Evolutionary conservation across 2,888 invertebrate genomes (phyloP), one percentile per base, ranked within the genome.

Genomic region (Athetis lepigone): DNA sequence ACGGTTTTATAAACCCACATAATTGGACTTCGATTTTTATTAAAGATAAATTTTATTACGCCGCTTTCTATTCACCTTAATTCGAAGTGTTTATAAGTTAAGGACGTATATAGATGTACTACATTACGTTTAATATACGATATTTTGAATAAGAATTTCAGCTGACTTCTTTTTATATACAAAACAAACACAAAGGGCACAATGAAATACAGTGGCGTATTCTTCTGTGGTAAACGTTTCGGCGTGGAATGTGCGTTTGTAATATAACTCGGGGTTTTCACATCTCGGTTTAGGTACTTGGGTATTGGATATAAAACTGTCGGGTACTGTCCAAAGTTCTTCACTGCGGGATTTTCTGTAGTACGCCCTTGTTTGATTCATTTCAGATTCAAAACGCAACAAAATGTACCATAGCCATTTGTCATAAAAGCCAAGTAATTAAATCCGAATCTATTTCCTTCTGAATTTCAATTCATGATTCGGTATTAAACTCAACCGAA

Each of bases 21-120:
- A 75, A 77, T 75, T 70, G 60, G 56, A 63, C 51, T 49, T 59
- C 50, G 61, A 61, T 75, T 70, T 74, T 77, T 75, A 74, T 70
- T 60, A 47, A 33, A 62, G 58, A 65, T 63, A 63, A 51, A 60
- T 50, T 63, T 75, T 58, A 59, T 46, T 56, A 27, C 25, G 25
- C 19, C 21, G 39, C n/a, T 63, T 54, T 61, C 33, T 36, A 39
- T 57, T 56, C 21, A 69, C 37, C 42, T 63, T 55, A n/a, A 46
- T 52, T 52, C 33, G 25, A 43, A 62, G 47, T 45, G 37, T 75
- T 67, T 64, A 19, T 52, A 59, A 64, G 51, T 61, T 69, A 61
- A 40, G 39, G 50, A 19, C 39, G 37, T 29, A n/a, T 50, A 56
- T 45, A 55, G 42, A 23, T n/a, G n/a, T 55, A 27, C 55, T 55